phyloP scores from a whole-genome alignment of 1,140 invertebrate genomes.

The Polypedilum pembai region DNA sequence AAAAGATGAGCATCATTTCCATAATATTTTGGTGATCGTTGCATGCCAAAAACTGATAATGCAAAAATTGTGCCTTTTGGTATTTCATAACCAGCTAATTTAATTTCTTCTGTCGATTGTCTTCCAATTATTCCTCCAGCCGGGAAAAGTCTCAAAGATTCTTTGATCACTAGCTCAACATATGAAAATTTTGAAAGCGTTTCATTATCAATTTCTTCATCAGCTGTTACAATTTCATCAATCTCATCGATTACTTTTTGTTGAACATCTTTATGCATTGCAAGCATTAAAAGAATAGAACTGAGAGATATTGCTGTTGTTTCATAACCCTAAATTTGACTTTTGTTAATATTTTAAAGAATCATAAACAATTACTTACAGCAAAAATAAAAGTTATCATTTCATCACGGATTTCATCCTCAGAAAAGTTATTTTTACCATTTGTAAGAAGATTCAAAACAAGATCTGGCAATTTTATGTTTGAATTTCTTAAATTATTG shows the following conservation, averaged over 20 bases:
- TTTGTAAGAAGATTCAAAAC: neutral
- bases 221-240: slow-evolving; percentile 38
- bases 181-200: slow-evolving; percentile 53
- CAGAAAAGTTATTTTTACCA: neutral
- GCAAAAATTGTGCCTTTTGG: slow-evolving; percentile 40
- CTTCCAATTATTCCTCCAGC: slow-evolving; percentile 51
- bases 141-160: slow-evolving; percentile 56
- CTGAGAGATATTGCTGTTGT: neutral
- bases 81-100: slow-evolving; percentile 33
- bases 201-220: slow-evolving; percentile 38
- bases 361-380: neutral
- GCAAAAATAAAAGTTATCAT: neutral
- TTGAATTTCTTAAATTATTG: neutral
- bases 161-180: slow-evolving; percentile 56
- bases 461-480: neutral
- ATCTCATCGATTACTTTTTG: slow-evolving; percentile 53
- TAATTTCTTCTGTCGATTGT: slow-evolving; percentile 31
- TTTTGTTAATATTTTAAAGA: too few relatives aligned
- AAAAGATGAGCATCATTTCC: slow-evolving; percentile 57
- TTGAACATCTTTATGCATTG: slow-evolving; percentile 38
- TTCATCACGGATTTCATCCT: neutral
- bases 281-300: slow-evolving; percentile 34
- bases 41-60: slow-evolving; percentile 42
- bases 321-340: slow-evolving; percentile 19
- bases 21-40: slow-evolving; percentile 47